Conservation (phyloP, 2,888 invertebrate genomes). For the Cheilosia grossa region DNA sequence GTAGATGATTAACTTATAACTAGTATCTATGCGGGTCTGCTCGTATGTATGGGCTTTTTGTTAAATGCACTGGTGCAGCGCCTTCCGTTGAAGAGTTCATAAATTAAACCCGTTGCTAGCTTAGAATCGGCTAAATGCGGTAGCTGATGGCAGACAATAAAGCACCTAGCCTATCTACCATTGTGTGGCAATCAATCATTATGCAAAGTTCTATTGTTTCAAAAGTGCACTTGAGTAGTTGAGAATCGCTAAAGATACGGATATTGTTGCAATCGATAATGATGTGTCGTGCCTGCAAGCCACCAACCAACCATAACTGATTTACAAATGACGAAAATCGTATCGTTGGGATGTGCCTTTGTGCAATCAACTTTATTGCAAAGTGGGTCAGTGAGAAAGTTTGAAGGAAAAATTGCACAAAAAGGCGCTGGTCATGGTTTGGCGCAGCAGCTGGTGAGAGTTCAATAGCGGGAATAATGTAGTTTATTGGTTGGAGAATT, state of each 20-base stretch:
- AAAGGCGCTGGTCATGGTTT: no score
- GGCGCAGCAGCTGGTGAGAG: no score
- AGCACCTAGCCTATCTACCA: neutral
- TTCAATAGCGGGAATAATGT: no score
- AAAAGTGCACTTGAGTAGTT: slow-evolving; percentile 26
- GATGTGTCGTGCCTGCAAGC: slow-evolving; percentile 30
- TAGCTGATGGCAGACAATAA: slow-evolving; percentile 11
- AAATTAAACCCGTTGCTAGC: slow-evolving; percentile 42
- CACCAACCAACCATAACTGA: slow-evolving; percentile 44
- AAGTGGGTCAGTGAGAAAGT: slow-evolving; percentile 5
- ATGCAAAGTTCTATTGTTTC: slow-evolving; percentile 70
- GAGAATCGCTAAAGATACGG: slow-evolving; percentile 28
- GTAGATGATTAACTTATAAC: slow-evolving; percentile 68
- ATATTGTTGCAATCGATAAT: slow-evolving; percentile 55
- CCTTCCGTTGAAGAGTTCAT: slow-evolving; percentile 51
- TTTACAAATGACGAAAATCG: slow-evolving; percentile 20
- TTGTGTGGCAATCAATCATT: slow-evolving; percentile 70
- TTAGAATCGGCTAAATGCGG: slow-evolving; percentile 43
- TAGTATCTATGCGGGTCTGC: neutral
- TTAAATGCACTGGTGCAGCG: slow-evolving; percentile 36
- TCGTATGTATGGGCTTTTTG: slow-evolving; percentile 5
- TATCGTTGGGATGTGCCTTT: slow-evolving; percentile 1
- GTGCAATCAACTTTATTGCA: slow-evolving; percentile 7
- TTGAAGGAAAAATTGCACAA: no score
- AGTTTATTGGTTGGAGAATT: no score